Evolutionary conservation across 2,888 invertebrate genomes (phyloP), one percentile per base, ranked within the genome.

Genomic region (Limnephilus auricula): DNA sequence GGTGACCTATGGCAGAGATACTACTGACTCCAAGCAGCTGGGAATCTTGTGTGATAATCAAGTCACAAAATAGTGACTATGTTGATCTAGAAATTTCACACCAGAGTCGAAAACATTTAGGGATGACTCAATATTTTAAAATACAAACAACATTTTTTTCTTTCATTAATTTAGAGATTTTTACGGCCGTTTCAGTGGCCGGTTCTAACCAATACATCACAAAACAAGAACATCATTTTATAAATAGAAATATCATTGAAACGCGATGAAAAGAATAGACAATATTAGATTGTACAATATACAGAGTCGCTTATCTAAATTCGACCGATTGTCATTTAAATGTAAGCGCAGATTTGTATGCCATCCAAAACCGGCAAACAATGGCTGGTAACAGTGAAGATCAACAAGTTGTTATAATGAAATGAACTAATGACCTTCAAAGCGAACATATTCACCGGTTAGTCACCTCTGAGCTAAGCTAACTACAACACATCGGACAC

Each of bases 321-420:
- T 65, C 65, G 65, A 65, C 25, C 25, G 65, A 65, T 65, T 65
- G 65, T 65, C 25, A 65, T 65, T 65, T 65, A 65, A 65, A 65
- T 65, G 6, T n/a, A 65, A 65, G 6, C 65, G 6, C 25, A n/a
- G 65, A 65, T 65, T 65, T 65, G 65, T 65, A 65, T 65, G 65
- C 9, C 25, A 85, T 78, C 31, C 37, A 80, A 31, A 80, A 40
- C 79, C 88, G 89, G 50, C 87, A 86, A 79, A 90, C 90, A 90
- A 90, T 79, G 25, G 86, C 78, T 79, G 90, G 9, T 9, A 85
- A 40, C 40, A 40, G 40, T 45, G n/a, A 85, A 85, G 85, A 85
- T 45, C 85, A 85, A 85, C 85, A 85, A 85, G 85, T 85, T n/a
- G 40, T 85, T 37, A 85, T 84, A 34, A 50, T 18, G 84, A 84